Evolutionary conservation across 2,113 vertebrate genomes (phyloP), one percentile per base, ranked within the genome.

Genomic region (Xenopus laevis): DNA sequence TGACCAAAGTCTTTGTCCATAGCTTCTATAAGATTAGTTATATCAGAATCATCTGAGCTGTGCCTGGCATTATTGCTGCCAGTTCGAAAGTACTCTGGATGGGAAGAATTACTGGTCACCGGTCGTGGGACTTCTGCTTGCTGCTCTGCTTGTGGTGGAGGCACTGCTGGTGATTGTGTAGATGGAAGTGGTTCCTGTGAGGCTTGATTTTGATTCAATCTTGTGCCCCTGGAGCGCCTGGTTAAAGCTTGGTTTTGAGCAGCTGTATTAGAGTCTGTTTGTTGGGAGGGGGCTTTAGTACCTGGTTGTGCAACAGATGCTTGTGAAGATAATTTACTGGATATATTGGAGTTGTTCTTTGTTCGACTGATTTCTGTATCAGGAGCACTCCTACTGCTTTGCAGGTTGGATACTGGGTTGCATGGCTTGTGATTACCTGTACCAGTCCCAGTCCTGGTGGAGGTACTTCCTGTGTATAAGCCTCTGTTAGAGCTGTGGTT

Each of bases 1-100:
- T 94, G 92, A 73, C 98, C 95, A 50, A 96, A 92, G 86, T 98
- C 97, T 80, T 94, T 96, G 86, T 99, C 97, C 95, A 98, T 98
- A 79, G 93, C 92, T 84, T 95, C 95, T 83, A 97, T 86, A 65
- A 99, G 94, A 82, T 87, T 93, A 18, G 87, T 88, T 71, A 94
- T 94, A 69, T 98, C 96, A 0, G 92, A 89, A 55, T 97, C 96
- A 50, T 96, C 95, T 0, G 93, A 85, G 82, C 92, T 93, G 79
- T 93, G 87, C 79, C 91, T 85, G 20, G 83, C 82, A 78, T 82
- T 88, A 78, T 78, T 72, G 77, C 80, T 86, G 75, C 79, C 68
- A 81, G 79, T 81, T 69, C 78, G 47, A 77, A 64, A 77, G 58
- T 64, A 83, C 4, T 93, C 91, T 0, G 81, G 8, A 0, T 86